phyloP scores from a whole-genome alignment of 2,113 vertebrate species.

The Halichoerus grypus region DNA sequence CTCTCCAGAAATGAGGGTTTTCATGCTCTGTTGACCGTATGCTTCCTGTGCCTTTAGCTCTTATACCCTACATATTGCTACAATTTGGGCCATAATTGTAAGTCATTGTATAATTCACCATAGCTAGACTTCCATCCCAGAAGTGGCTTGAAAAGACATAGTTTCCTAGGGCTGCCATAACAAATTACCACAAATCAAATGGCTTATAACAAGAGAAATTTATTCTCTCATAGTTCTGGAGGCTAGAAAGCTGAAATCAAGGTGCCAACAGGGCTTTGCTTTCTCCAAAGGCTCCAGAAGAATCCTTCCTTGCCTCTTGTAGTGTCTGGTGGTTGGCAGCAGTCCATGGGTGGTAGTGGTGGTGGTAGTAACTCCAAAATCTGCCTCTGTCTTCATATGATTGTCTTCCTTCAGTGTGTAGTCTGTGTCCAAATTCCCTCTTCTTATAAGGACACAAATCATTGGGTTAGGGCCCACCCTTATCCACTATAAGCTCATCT shows the following conservation, averaged over 20 bases:
- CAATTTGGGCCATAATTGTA: slow-evolving; percentile 23
- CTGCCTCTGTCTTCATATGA: not conserved
- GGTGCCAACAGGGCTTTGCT: not conserved
- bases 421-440: slow-evolving; percentile 9
- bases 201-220: not conserved
- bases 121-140: not conserved
- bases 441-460: not conserved
- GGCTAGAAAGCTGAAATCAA: slow-evolving; percentile 21
- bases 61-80: not conserved
- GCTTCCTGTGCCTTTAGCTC: slow-evolving; percentile 42
- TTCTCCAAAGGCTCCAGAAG: not conserved
- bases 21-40: not conserved
- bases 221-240: not conserved
- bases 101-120: slow-evolving; percentile 54
- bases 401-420: not conserved
- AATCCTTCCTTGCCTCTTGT: not conserved
- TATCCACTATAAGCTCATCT: not conserved
- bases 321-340: not conserved
- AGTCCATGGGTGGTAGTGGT: not conserved
- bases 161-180: slow-evolving; percentile 9
- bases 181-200: not conserved
- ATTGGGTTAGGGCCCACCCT: not conserved
- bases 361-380: not conserved
- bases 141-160: slow-evolving; percentile 32
- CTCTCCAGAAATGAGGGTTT: not conserved